Conservation (phyloP, 2,888 invertebrate species). For the Dendrolimus pini region DNA sequence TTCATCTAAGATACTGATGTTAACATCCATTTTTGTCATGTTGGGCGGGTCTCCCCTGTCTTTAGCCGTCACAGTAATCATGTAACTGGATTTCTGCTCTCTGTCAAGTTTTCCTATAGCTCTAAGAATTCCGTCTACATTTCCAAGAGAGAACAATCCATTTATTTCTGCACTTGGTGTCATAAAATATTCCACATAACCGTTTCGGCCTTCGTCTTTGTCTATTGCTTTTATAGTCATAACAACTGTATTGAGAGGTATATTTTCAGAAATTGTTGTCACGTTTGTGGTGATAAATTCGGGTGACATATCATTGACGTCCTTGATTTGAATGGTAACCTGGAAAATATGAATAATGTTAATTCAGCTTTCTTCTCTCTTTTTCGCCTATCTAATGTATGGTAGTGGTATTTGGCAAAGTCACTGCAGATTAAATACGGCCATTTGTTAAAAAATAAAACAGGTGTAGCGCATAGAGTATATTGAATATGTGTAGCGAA, state of each 20-base stretch:
- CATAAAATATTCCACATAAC: conserved; percentile 91
- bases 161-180: conserved; percentile 80
- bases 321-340: conserved; percentile 91
- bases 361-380: too few relatives aligned
- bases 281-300: conserved; percentile 88
- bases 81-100: conserved; percentile 85
- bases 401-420: too few relatives aligned
- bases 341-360: conserved; percentile 43
- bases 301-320: conserved; percentile 95
- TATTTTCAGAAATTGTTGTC: conserved; percentile 89
- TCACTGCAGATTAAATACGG: too few relatives aligned
- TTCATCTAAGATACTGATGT: conserved; percentile 88
- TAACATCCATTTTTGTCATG: conserved; percentile 81
- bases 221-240: conserved; percentile 93
- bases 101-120: conserved; percentile 92
- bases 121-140: conserved; percentile 90
- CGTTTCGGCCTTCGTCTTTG: conserved; percentile 93
- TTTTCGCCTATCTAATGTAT: too few relatives aligned
- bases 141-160: conserved; percentile 86
- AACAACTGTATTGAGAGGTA: conserved; percentile 89
- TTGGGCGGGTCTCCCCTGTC: conserved; percentile 92
- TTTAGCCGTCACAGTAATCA: conserved; percentile 86
- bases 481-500: too few relatives aligned
- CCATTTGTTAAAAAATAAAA: too few relatives aligned
- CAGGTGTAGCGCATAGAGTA: too few relatives aligned